Evolutionary conservation across 2,888 invertebrate species (phyloP).

Genomic region (Nephrotoma appendiculata): DNA sequence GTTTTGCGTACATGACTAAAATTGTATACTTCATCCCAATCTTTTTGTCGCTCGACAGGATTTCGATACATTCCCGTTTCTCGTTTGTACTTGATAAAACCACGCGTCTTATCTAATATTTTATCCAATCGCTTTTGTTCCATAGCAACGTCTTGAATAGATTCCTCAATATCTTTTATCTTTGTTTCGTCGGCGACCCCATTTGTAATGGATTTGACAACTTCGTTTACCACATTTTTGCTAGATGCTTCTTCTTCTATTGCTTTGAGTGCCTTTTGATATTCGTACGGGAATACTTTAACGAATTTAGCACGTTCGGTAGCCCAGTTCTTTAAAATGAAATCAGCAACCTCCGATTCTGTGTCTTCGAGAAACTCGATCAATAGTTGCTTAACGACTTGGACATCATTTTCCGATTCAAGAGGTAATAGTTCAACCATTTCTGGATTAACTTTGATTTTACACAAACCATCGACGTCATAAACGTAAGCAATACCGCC

Average conservation of each 20-base stretch:
- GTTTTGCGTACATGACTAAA: conserved; percentile 73
- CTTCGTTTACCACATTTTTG: conserved; percentile 20
- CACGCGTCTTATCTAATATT: conserved; percentile 69
- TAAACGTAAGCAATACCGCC: conserved; percentile 90
- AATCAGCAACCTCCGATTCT: conserved; percentile 68
- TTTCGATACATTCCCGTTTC: conserved; percentile 77
- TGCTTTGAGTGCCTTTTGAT: conserved; percentile 74
- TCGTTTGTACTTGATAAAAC: conserved; percentile 92
- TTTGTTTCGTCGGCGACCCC: conserved; percentile 33
- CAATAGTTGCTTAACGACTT: conserved; percentile 58
- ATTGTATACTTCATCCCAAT: conserved; percentile 97
- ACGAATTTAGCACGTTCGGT: conserved; percentile 63
- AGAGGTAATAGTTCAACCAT: conserved; percentile 84
- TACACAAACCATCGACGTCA: conserved; percentile 75
- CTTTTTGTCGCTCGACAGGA: conserved; percentile 69
- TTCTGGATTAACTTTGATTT: conserved; percentile 82
- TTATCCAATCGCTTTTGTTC: conserved; percentile 72
- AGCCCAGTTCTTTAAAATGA: conserved; percentile 68
- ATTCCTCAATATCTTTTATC: conserved; percentile 77
- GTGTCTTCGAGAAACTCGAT: conserved; percentile 79
- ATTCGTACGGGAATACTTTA: conserved; percentile 96
- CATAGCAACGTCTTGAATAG: conserved; percentile 58
- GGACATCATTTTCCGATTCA: conserved; percentile 61
- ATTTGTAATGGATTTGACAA: conserved; percentile 22
- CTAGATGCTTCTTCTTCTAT: conserved; percentile 33